phyloP scores from a whole-genome alignment of 2,888 invertebrate genomes.

The Gandaritis pyraliata region DNA sequence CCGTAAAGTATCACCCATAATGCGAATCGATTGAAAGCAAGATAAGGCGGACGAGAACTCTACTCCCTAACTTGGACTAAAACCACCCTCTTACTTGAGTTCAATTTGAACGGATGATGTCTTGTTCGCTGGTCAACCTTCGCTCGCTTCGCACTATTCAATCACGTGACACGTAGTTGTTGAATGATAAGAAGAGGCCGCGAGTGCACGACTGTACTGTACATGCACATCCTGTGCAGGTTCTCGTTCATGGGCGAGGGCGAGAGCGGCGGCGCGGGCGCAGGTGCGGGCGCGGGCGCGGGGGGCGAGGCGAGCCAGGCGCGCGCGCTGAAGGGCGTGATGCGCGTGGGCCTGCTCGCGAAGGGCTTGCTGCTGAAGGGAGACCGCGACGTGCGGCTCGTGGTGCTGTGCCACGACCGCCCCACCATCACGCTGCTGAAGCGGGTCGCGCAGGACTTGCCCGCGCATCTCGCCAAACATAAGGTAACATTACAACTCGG shows the following conservation, averaged over 20 bases:
- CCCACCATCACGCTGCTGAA: slow-evolving; percentile 95
- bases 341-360: slow-evolving; percentile 94
- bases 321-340: slow-evolving; percentile 96
- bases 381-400: slow-evolving; percentile 95
- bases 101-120: too few relatives aligned
- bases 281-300: slow-evolving; percentile 83
- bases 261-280: slow-evolving; percentile 45
- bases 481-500: slow-evolving; percentile 29
- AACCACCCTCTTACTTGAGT: too few relatives aligned
- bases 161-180: too few relatives aligned
- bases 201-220: too few relatives aligned
- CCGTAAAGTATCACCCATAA: too few relatives aligned
- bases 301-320: slow-evolving; percentile 65
- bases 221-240: slow-evolving; percentile 48
- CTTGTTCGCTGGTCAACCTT: too few relatives aligned
- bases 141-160: too few relatives aligned
- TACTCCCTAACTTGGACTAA: too few relatives aligned
- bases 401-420: slow-evolving; percentile 97
- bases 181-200: too few relatives aligned
- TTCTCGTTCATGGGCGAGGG: slow-evolving; percentile 76
- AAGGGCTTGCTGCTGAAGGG: slow-evolving; percentile 93
- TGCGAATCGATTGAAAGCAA: too few relatives aligned
- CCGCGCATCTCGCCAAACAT: slow-evolving; percentile 63
- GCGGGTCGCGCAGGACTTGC: slow-evolving; percentile 93
- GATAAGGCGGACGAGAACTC: too few relatives aligned